These are phyloP conservation scores for Aelia acuminata DNA, from an alignment of 2,888 invertebrate genomes.

Conservation along the genomic window DNA sequence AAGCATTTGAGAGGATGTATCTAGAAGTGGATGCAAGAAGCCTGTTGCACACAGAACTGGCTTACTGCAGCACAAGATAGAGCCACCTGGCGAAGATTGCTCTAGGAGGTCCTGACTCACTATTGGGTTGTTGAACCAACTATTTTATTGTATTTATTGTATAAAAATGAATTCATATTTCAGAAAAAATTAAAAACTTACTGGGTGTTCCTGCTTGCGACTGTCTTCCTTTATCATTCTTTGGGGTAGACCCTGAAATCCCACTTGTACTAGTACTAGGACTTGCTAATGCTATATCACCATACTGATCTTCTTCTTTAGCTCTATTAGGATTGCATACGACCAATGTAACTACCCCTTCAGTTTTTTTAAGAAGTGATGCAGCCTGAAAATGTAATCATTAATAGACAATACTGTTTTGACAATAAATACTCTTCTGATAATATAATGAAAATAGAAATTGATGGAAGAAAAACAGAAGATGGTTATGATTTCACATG, in stretches of 20 bases:
- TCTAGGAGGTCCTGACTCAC: too few species aligned
- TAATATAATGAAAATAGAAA: constrained; percentile 2
- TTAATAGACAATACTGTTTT: not conserved
- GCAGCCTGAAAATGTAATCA: constrained; percentile 77
- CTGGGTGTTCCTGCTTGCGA: constrained; percentile 71
- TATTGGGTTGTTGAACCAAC: too few species aligned
- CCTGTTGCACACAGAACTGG: too few species aligned
- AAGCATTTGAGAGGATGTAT: too few species aligned
- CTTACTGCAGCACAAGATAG: too few species aligned
- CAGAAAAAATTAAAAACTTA: constrained; percentile 66
- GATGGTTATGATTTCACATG: constrained; percentile 17
- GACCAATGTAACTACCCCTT: constrained; percentile 86
- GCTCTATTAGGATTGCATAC: constrained; percentile 89
- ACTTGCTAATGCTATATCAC: not conserved
- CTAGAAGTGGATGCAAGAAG: too few species aligned
- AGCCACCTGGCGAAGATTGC: too few species aligned
- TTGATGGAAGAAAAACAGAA: not conserved
- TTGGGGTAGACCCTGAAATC: constrained; percentile 64
- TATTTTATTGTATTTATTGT: too few species aligned
- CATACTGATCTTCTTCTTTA: constrained; percentile 72
- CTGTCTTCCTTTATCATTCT: constrained; percentile 65
- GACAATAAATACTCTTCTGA: not conserved
- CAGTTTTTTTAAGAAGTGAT: constrained; percentile 85
- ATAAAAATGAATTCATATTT: not conserved
- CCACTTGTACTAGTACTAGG: constrained; percentile 56